Base-by-base conservation (phyloP, 2,888 invertebrate species). In the Drosophila helvetica region DNA sequence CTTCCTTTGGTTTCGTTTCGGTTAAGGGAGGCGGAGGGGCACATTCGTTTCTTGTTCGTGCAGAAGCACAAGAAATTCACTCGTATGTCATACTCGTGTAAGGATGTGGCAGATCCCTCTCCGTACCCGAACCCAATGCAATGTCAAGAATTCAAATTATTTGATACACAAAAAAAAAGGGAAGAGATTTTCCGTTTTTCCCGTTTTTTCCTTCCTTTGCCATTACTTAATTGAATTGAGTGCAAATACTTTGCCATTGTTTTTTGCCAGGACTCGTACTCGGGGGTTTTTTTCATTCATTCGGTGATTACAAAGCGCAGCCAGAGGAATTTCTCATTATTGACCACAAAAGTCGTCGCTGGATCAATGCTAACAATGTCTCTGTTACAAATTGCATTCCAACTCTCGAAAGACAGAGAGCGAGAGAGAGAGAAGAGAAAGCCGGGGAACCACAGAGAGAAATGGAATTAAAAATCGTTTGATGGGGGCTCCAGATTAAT, bases 391-490 rank as follows among this genome's bases (percentile, higher is more conserved):
- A 77, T 19, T 61, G 50, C 58, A 52, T 67, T 55, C 63, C 47
- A 48, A 52, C n/a, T 15, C 15, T 8, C 10, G 46, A 22, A 22
- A 22, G 22, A 22, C 22, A 46, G 38, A 8, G 8, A 27, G 27
- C 0, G 27, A 27, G 27, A 46, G 38, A 2, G 15, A 38, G 38
- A 38, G 15, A n/a, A 2, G 27, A 8, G 27, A 1, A 8, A 27
- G 8, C 1, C 7, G 10, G 7, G 22, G 43, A 58, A 19, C 17
- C 22, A 33, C 51, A 53, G 18, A 48, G 63, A 63, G 56, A 85
- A 87, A 73, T 72, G 79, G 82, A 81, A 82, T 87, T 82, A 82
- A 85, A 80, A 87, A 82, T 79, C 88, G 77, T 85, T 82, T 88
- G 88, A 85, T 68, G 38, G 74, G 80, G 54, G 51, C 68, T 56